These are phyloP conservation scores for Acrocephalus scirpaceus DNA, from an alignment of 2,797 vertebrate species.

Conservation along the genomic window DNA sequence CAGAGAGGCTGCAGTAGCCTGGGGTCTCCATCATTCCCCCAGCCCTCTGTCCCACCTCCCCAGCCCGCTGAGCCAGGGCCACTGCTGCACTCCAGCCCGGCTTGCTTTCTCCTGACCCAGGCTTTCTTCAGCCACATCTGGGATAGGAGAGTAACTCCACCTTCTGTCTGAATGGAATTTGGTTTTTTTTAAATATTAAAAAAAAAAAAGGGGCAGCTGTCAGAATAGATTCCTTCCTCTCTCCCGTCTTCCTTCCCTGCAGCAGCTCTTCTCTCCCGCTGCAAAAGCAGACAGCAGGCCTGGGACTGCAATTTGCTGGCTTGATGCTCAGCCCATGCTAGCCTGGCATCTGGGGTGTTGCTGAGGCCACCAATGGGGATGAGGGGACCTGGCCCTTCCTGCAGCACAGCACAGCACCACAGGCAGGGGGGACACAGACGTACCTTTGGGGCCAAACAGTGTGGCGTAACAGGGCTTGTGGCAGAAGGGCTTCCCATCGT, in stretches of 20 bases:
- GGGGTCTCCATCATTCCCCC: neutral
- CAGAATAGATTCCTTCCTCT: neutral
- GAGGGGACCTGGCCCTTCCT: neutral
- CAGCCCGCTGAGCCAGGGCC: neutral
- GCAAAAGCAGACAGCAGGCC: neutral
- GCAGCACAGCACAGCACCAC: neutral
- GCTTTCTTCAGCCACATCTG: neutral
- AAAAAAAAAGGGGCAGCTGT: neutral
- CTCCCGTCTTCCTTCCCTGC: neutral
- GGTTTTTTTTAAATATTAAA: neutral
- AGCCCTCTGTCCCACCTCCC: neutral
- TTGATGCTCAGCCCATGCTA: neutral
- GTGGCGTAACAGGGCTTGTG: slow-evolving; percentile 95
- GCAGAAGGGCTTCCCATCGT: slow-evolving; percentile 93
- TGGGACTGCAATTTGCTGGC: neutral
- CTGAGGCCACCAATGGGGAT: rapidly evolving
- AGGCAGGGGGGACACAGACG: rapidly evolving
- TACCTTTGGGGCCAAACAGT: slow-evolving; percentile 96
- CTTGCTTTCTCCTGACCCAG: neutral
- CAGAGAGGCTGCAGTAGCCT: neutral
- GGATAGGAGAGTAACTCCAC: slow-evolving; percentile 28
- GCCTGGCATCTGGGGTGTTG: neutral
- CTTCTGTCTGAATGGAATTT: slow-evolving; percentile 41
- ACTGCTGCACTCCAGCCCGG: rapidly evolving
- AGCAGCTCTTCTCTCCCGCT: neutral